These are phyloP conservation scores for Hyperoplus immaculatus DNA, from an alignment of 2,797 vertebrate species.

Conservation along the genomic window DNA sequence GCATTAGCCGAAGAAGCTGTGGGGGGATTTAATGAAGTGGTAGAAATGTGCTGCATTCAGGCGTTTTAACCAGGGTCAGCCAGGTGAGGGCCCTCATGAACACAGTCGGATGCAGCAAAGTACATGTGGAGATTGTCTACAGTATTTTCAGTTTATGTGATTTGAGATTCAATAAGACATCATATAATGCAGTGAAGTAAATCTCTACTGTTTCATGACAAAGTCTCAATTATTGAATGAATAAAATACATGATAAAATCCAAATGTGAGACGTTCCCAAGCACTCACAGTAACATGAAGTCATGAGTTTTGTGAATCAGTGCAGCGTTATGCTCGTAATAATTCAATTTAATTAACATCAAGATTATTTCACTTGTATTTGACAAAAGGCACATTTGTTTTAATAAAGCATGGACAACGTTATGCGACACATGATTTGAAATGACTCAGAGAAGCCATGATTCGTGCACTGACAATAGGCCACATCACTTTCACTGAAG, in stretches of 20 bases:
- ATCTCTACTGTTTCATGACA: neutral
- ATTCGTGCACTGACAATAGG: neutral
- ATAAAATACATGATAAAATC: constrained; percentile 1
- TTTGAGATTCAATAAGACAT: neutral
- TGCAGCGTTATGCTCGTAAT: neutral
- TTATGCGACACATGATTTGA: neutral
- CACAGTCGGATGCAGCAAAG: neutral
- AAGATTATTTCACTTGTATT: neutral
- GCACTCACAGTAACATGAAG: neutral
- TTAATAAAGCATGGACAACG: neutral
- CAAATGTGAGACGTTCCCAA: neutral
- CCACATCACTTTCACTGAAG: neutral
- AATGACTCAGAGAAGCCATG: too few relatives aligned
- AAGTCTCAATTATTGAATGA: neutral
- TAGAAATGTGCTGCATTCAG: neutral
- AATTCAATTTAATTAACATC: neutral
- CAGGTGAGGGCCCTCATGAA: constrained; percentile 32
- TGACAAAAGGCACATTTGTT: neutral
- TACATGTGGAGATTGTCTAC: too few relatives aligned
- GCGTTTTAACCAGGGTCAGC: neutral
- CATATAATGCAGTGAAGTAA: neutral
- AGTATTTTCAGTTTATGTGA: neutral
- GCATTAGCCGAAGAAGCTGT: neutral
- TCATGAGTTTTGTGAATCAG: neutral
- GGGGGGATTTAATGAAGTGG: neutral